Percentiles rank a stretch among this genome's conserved stretches.
Evolutionary conservation across 2,113 vertebrate genomes (phyloP).

Genomic region (Pholis gunnellus): DNA sequence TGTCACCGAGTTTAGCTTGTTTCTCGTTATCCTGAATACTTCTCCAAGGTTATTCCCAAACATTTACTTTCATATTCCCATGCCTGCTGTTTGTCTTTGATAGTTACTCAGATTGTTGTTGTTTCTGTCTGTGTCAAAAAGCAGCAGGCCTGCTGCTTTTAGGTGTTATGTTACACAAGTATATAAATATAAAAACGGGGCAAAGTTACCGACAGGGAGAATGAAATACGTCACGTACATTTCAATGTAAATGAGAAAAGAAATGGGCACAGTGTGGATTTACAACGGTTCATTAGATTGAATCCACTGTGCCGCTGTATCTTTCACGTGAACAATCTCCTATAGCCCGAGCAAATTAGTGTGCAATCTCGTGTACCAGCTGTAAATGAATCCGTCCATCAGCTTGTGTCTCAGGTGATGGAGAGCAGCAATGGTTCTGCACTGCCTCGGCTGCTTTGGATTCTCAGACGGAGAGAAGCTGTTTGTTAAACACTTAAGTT

Average conservation of each 20-base stretch:
- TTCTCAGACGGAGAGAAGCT: constrained; percentile 48
- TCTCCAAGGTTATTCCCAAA: constrained; percentile 67
- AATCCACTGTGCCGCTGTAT: constrained; percentile 62
- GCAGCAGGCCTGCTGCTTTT: constrained; percentile 28
- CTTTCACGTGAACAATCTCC: constrained; percentile 73
- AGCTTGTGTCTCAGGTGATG: constrained; percentile 61
- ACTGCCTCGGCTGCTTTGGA: constrained; percentile 37
- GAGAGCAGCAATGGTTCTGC: constrained; percentile 27
- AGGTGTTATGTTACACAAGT: constrained; percentile 43
- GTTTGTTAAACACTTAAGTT: constrained; percentile 47
- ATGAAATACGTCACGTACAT: constrained; percentile 76
- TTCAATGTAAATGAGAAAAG: constrained; percentile 79
- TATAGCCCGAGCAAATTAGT: constrained; percentile 77
- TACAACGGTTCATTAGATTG: constrained; percentile 73
- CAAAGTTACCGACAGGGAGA: constrained; percentile 49
- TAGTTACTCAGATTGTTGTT: constrained; percentile 52
- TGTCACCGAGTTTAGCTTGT: constrained; percentile 48
- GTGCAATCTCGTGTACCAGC: constrained; percentile 56
- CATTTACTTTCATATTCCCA: constrained; percentile 39
- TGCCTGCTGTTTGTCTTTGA: constrained; percentile 54
- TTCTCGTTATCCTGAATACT: constrained; percentile 63
- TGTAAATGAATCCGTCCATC: constrained; percentile 83
- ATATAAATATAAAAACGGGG: constrained; percentile 56
- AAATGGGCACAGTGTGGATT: constrained; percentile 70
- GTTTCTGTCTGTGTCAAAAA: constrained; percentile 57